phyloP scores from a whole-genome alignment of 2,113 vertebrate species.

The Leucopsar rothschildi region DNA sequence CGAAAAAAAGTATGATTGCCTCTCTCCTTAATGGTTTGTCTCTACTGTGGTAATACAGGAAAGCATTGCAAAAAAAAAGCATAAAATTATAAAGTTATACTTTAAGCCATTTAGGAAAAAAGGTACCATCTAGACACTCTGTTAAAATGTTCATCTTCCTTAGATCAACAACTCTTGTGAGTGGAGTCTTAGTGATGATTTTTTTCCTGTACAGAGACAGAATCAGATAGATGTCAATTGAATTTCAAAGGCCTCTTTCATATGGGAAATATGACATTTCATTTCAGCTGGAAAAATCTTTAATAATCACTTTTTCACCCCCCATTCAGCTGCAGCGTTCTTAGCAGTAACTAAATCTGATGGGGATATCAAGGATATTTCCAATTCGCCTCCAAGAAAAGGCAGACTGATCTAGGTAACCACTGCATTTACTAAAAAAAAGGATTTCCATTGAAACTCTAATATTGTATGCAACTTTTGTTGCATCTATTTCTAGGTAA shows the following conservation, averaged over 20 bases:
- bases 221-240: not conserved
- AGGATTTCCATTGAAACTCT: not conserved
- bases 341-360: not conserved
- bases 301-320: not conserved
- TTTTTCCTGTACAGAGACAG: not conserved
- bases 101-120: not conserved
- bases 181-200: not conserved
- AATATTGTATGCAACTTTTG: rapidly evolving
- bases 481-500: not conserved
- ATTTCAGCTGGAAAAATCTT: not conserved
- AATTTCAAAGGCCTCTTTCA: not conserved
- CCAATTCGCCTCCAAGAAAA: not conserved
- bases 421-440: not conserved
- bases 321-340: not conserved
- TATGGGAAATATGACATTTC: not conserved
- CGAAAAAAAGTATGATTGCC: not conserved
- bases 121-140: not conserved
- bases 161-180: not conserved
- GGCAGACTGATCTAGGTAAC: not conserved
- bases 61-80: not conserved
- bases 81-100: not conserved
- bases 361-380: not conserved
- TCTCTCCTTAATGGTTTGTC: not conserved
- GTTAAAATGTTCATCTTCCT: not conserved
- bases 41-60: not conserved